Evolutionary conservation across 2,113 vertebrate genomes (phyloP).

Genomic region (Brienomyrus longianalis): DNA sequence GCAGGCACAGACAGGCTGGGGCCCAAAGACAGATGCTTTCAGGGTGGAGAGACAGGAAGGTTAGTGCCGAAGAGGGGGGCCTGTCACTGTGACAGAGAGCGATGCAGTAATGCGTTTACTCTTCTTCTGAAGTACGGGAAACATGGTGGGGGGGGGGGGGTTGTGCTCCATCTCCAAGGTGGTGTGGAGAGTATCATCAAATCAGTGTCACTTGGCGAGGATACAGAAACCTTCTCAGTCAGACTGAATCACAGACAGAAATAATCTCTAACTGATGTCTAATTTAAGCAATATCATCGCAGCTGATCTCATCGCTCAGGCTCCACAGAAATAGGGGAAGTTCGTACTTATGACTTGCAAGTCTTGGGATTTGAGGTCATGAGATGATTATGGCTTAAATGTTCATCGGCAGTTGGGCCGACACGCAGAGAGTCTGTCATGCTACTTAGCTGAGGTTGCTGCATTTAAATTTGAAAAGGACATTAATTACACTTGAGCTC

Average conservation of each 20-base stretch:
- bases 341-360: not conserved
- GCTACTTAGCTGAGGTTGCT: not conserved
- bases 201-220: not conserved
- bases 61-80: not conserved
- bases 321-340: not conserved
- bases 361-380: not conserved
- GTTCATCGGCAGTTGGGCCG: not conserved
- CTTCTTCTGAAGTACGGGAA: not conserved
- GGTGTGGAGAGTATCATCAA: not conserved
- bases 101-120: not conserved
- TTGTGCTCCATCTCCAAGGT: not conserved
- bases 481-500: not conserved
- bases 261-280: not conserved
- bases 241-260: not conserved
- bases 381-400: not conserved
- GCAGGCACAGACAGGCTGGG: not conserved
- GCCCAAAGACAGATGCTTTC: not conserved
- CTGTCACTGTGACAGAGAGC: not conserved
- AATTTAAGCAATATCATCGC: not conserved
- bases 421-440: not conserved
- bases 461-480: not conserved
- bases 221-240: not conserved
- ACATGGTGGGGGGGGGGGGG: not conserved
- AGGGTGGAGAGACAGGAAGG: not conserved
- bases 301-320: not conserved